These are phyloP conservation scores for Pectinophora gossypiella DNA, from an alignment of 1,140 invertebrate species.

Conservation along the genomic window DNA sequence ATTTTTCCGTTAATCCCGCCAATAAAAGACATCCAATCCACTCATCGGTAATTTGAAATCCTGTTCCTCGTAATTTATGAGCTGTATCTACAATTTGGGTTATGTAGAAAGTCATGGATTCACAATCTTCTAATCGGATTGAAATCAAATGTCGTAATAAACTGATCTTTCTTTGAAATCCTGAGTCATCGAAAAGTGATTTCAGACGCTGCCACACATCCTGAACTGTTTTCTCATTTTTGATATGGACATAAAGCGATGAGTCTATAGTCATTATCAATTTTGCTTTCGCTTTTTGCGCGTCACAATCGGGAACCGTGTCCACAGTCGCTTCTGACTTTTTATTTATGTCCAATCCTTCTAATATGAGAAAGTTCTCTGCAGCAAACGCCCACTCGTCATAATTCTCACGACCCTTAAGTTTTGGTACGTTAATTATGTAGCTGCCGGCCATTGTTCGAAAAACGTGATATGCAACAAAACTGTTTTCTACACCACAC, in stretches of 20 bases:
- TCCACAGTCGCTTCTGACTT: no score
- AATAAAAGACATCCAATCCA: slow-evolving; percentile 49
- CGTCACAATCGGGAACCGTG: background rate
- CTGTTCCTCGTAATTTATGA: slow-evolving; percentile 35
- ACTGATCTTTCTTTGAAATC: slow-evolving; percentile 28
- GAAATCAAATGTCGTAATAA: slow-evolving; percentile 26
- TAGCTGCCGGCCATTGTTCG: slow-evolving; percentile 2
- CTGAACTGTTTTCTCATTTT: slow-evolving; percentile 20
- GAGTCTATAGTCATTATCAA: slow-evolving; percentile 29
- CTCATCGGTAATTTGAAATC: slow-evolving; percentile 46
- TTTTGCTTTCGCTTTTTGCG: slow-evolving; percentile 18
- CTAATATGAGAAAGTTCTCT: background rate
- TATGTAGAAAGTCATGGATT: background rate
- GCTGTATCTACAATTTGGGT: slow-evolving; percentile 13
- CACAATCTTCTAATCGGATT: slow-evolving; percentile 23
- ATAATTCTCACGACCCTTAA: slow-evolving; percentile 1
- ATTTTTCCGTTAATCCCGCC: slow-evolving; percentile 46
- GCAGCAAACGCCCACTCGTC: slow-evolving; percentile 2
- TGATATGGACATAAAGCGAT: slow-evolving; percentile 31
- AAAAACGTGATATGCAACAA: no score
- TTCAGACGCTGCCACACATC: slow-evolving; percentile 29
- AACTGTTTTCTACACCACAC: no score
- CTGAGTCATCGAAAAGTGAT: slow-evolving; percentile 30
- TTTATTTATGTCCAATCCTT: slow-evolving; percentile 1
- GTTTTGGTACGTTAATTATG: slow-evolving; percentile 3